Base-by-base conservation (phyloP, 2,797 vertebrate species). In the Phrynocephalus guinanensis region DNA sequence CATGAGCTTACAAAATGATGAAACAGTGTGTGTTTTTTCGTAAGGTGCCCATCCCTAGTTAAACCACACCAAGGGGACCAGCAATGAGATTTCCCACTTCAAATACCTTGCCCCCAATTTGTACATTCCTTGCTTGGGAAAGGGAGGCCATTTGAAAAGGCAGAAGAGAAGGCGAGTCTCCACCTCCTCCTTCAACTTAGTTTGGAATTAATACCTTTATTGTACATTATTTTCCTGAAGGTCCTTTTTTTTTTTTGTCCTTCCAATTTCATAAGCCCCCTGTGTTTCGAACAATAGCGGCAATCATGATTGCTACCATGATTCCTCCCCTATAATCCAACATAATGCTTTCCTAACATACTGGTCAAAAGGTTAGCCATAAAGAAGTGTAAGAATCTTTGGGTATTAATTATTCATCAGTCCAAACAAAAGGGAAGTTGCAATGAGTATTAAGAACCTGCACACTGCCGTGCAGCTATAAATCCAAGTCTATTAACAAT, bases 341-440 rank as follows among this genome's bases (percentile, higher is more conserved):
- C 11, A 79, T 56, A 94, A 92, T 91, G 84, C 79, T 90, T 91
- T 92, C 15, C 48, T 88, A 89, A 82, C 87, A 91, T 63, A 28
- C 16, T 86, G 89, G 30, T 91, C 88, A 92, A 93, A 96, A 92
- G 13, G 80, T 89, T 91, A 82, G 20, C 38, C 68, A 84, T 79
- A 86, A 92, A 94, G 63, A 89, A 87, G 91, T 80, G 7, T 8
- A 90, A 87, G 70, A 87, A 75, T 11, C 77, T 91, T 93, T 91
- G 48, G 82, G 83, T 86, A 90, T 82, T 90, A 95, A 89, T 91
- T 91, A 89, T 78, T 92, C 81, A 91, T 82, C 87, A 90, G 56
- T 84, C 87, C 79, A 86, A 84, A 90, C 28, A 68, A 84, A 93
- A 92, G 38, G 52, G 6, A 92, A 90, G 68, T 84, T 93, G 86